Conservation (phyloP, 2,888 invertebrate species). For the Encarsia formosa region DNA sequence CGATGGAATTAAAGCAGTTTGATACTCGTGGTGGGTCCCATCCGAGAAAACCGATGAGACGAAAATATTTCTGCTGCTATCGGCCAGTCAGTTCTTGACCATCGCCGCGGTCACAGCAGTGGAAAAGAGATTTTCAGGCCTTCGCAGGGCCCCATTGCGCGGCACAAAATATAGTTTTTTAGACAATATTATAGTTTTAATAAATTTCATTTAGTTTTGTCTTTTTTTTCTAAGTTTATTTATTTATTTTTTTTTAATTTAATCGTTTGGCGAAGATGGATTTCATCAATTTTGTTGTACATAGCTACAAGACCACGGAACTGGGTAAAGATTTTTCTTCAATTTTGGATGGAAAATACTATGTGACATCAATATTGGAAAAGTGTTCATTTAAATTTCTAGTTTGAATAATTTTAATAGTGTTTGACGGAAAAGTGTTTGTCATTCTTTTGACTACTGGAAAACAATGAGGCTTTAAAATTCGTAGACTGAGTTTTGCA, state of each 20-base stretch:
- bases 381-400: not conserved
- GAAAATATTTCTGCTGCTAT: slow-evolving; percentile 12
- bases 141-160: not conserved
- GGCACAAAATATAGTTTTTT: too few species aligned
- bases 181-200: too few species aligned
- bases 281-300: too few species aligned
- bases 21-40: slow-evolving; percentile 4
- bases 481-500: too few species aligned
- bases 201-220: too few species aligned
- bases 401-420: not conserved
- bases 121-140: not conserved
- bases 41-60: slow-evolving; percentile 1
- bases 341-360: too few species aligned
- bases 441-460: not conserved
- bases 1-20: too few species aligned
- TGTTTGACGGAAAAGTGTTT: not conserved
- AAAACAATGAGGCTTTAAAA: too few species aligned
- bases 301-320: slow-evolving; percentile 1
- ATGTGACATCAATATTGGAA: too few species aligned
- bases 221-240: too few species aligned
- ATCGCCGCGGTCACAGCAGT: slow-evolving; percentile 7
- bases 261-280: too few species aligned
- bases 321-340: slow-evolving; percentile 6
- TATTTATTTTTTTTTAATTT: too few species aligned
- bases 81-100: slow-evolving; percentile 16